Evolutionary conservation across 2,797 vertebrate genomes (phyloP).

Genomic region (Eulemur rubriventer): DNA sequence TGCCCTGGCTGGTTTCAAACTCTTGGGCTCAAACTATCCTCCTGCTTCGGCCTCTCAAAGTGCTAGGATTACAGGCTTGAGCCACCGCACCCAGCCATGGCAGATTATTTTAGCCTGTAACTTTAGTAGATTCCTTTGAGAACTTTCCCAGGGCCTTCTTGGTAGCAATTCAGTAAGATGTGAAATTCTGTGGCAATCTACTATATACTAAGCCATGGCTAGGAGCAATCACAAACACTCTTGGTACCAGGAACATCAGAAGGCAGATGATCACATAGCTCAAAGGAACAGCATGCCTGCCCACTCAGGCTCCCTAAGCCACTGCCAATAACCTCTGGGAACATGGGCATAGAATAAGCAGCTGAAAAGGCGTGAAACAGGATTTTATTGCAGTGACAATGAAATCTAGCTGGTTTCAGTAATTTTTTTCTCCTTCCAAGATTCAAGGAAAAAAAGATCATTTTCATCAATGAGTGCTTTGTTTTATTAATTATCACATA

Average conservation of each 20-base stretch:
- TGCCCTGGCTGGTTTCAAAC: not conserved
- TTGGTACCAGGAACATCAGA: not conserved
- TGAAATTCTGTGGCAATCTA: not conserved
- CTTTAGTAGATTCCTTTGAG: slow-evolving; percentile 49
- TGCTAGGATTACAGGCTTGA: not conserved
- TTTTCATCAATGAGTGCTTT: slow-evolving; percentile 53
- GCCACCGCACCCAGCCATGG: not conserved
- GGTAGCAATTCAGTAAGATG: not conserved
- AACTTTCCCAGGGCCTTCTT: slow-evolving; percentile 31
- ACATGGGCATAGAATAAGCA: not conserved
- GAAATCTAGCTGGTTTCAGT: slow-evolving; percentile 30
- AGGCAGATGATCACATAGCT: slow-evolving; percentile 37
- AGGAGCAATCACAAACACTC: not conserved
- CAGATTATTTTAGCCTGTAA: slow-evolving; percentile 33
- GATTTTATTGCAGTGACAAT: slow-evolving; percentile 45
- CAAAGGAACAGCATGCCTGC: slow-evolving; percentile 53
- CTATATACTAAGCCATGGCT: slow-evolving; percentile 8
- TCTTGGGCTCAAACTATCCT: not conserved
- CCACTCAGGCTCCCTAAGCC: not conserved
- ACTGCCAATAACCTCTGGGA: slow-evolving; percentile 51
- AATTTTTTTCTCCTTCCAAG: slow-evolving; percentile 27
- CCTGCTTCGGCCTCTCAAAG: not conserved
- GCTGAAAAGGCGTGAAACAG: slow-evolving; percentile 12
- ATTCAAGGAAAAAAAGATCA: slow-evolving; percentile 21
- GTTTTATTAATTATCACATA: slow-evolving; percentile 52